Base-by-base conservation (phyloP, 2,888 invertebrate species). In the Patella ulyssiponensis region DNA sequence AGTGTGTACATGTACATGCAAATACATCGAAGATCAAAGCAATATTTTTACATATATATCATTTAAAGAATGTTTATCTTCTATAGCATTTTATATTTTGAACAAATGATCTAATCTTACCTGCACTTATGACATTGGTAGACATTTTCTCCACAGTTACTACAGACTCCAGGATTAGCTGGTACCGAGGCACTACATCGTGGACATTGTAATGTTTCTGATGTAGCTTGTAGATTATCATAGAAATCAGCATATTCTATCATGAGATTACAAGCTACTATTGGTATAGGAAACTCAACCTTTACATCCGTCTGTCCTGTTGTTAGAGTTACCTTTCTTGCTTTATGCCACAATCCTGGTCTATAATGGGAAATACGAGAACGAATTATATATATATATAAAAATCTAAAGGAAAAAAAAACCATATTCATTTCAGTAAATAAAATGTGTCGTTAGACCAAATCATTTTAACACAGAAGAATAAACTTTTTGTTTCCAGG, bases 71-170 rank as follows among this genome's bases (percentile, higher is more conserved):
- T 17, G 17, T n/a, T 14, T 0, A 71, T 7, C n/a, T 27, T 17
- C 20, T 23, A 71, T 23, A 20, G 33, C 27, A 23, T 71, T 27
- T 17, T 27, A 12, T 23, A 1, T 33, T 12, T 17, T 71, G 12
- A 73, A 44, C 23, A 44, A 9, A 17, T 64, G 20, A 27, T 20
- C 33, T 9, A 3, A 14, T 91, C 92, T 87, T 86, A 95, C 94
- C 96, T 94, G 93, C 99, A 99, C 93, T 99, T 99, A 93, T 98
- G 98, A 89, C 99, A 99, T 89, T 99, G 99, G 93, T 97, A 99
- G 0, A 99, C 99, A 91, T 99, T 99, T 92, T 99, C 99, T 0
- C 99, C 98, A 90, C 98, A 98, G 92, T 97, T 98, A 0, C 95
- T 96, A 90, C 99, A 99, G 0, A 99, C 98, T 0, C 99, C 99